Base-by-base conservation (phyloP, 2,797 vertebrate genomes). In the Hyperoplus lanceolatus region DNA sequence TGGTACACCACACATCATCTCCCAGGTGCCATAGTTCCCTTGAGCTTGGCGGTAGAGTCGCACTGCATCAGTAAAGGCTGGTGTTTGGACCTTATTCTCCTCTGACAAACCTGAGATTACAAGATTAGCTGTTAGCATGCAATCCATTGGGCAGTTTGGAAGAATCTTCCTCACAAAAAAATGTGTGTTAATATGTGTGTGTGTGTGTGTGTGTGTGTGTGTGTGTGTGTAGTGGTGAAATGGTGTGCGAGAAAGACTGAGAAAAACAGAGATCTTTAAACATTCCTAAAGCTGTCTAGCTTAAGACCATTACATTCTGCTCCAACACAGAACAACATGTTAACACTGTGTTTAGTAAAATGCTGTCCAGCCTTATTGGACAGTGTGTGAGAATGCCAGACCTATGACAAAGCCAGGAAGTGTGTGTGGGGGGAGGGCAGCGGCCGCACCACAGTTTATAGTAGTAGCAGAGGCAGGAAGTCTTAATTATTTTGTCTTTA, bases 11-110 rank as follows among this genome's bases (percentile, higher is more conserved):
- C 97, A 98, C 76, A 99, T 96, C 97, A 99, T 97, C 75, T 99
- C 98, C 97, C 97, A 99, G 73, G 97, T 99, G 88, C 97, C 97
- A 0, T 96, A 99, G 67, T 97, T 93, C 63, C 96, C 96, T 76
- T 93, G 95, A 0, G 94, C 88, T 92, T 99, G 97, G 15, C 98
- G 97, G 86, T 97, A 97, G 85, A 97, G 96, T 75, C 98, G 95
- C 42, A 99, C 93, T 1, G 98, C 95, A 0, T 97, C 97, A 0
- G 97, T 98, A 90, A 99, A 99, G 0, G 98, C 97, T 0, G 97
- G 97, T 0, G 96, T 97, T 90, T 98, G 96, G 77, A 99, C 96
- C 21, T 92, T 96, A 74, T 96, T 93, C 50, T 97, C 96, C 87
- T 99, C 98, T 0, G 97, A 94, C 80, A 99, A 95, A 49, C 97